A percentile compares a stretch with the other conserved stretches of the same genome.
phyloP scores from a whole-genome alignment of 2,888 invertebrate genomes.

The Euzetes globulus region DNA sequence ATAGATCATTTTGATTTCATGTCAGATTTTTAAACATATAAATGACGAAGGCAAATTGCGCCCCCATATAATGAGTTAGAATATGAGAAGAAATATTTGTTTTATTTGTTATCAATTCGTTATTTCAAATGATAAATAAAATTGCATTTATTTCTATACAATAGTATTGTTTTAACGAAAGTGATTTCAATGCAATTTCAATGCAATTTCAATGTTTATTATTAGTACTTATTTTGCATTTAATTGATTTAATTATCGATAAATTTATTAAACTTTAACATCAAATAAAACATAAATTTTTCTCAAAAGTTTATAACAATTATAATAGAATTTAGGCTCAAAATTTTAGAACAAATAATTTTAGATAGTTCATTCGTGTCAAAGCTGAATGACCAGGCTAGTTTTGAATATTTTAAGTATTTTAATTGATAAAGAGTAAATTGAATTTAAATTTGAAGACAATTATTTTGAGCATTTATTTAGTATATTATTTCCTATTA shows the following conservation, averaged over 20 bases:
- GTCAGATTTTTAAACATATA: too few species aligned
- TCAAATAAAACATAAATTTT: too few species aligned
- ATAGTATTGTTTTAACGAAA: not conserved
- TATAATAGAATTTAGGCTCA: too few species aligned
- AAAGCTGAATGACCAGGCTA: not conserved
- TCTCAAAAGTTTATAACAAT: too few species aligned
- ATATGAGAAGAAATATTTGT: not conserved
- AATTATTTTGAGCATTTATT: slow-evolving; percentile 19
- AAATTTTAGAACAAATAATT: too few species aligned
- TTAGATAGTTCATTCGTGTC: too few species aligned
- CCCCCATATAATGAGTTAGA: not conserved
- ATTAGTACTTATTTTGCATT: not conserved
- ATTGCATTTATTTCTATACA: not conserved
- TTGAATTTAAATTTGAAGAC: not conserved
- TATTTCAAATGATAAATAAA: not conserved
- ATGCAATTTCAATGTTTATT: too few species aligned
- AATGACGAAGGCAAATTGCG: too few species aligned
- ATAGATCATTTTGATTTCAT: too few species aligned
- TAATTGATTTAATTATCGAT: not conserved
- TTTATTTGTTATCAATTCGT: slow-evolving; percentile 5
- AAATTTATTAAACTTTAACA: too few species aligned
- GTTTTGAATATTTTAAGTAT: not conserved
- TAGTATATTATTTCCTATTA: slow-evolving; percentile 20
- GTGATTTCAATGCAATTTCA: too few species aligned
- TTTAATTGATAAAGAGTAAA: not conserved